phyloP scores from a whole-genome alignment of 2,797 vertebrate species.

The Nyctibius grandis region DNA sequence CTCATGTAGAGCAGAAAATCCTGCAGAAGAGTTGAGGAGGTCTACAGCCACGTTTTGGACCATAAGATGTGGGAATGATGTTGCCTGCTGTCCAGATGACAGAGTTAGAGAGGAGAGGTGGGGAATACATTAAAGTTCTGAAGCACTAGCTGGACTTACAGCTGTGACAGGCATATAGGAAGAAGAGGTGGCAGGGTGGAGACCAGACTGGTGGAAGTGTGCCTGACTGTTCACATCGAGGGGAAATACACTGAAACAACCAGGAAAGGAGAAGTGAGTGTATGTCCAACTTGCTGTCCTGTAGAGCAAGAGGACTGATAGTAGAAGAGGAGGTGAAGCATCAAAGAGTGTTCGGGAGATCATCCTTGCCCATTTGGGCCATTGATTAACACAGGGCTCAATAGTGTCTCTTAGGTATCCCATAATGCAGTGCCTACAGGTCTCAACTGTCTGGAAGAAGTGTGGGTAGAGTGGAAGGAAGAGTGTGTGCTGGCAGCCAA shows the following conservation, averaged over 20 bases:
- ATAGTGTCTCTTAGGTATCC: not conserved
- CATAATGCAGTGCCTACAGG: not conserved
- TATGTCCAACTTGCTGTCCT: not conserved
- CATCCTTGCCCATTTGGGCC: not conserved
- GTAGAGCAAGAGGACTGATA: not conserved
- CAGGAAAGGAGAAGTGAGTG: not conserved
- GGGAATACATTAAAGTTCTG: not conserved
- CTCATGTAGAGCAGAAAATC: not conserved
- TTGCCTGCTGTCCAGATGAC: not conserved
- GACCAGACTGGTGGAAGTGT: not conserved
- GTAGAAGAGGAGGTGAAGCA: not conserved
- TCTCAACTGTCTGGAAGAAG: not conserved
- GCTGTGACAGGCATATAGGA: not conserved
- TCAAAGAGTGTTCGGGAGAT: not conserved
- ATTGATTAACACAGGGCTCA: not conserved
- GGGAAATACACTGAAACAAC: not conserved
- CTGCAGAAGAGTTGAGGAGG: not conserved
- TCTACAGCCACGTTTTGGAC: not conserved
- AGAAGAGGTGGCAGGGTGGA: not conserved
- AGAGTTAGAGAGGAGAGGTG: not conserved
- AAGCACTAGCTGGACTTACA: not conserved
- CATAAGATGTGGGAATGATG: not conserved
- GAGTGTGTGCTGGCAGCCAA: not conserved
- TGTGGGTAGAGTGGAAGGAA: not conserved
- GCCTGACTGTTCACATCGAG: not conserved